Evolutionary conservation across 2,113 vertebrate species (phyloP), one percentile per base, ranked within the genome.

Genomic region (Macquaria australasica): DNA sequence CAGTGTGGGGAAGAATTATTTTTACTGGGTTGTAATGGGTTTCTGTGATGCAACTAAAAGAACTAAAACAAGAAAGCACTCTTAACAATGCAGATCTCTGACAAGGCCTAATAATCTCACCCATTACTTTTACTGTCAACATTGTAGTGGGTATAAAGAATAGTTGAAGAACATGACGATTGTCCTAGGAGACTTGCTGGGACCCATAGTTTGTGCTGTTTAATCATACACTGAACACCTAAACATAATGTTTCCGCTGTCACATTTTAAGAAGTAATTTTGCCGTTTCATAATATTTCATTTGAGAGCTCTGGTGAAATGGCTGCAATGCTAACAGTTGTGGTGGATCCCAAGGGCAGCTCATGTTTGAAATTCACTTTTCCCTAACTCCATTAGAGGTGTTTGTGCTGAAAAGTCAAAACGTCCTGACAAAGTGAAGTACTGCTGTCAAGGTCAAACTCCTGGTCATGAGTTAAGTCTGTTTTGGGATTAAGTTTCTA

Each of bases 391-490:
- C 51, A 16, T 73, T 23, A 51, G 20, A 86, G 51, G 4, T 51
- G 71, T 81, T 39, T 50, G 58, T 76, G 41, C 59, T 66, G 60
- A 60, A 64, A 41, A 28, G n/a, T 43, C 4, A 43, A 73, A 72
- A 51, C 10, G 1, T 53, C 58, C 68, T 11, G 21, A 21, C n/a
- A 79, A 67, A 71, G 59, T 62, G 12, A 73, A 59, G n/a, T 34
- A 3, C 70, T 70, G 59, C 62, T 64, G 28, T 77, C 50, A 20
- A 60, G 55, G 76, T 71, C 67, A 81, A 11, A 68, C 23, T 48
- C 73, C 28, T 3, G 55, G 9, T 66, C 55, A 34, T 2, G 31
- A 72, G n/a, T 15, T 16, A 12, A n/a, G 41, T 77, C 48, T 25
- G 59, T 60, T 1, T 59, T n/a, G 11, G 79, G 79, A 72, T 76